phyloP scores from a whole-genome alignment of 2,888 invertebrate genomes.

The Tinea semifulvella region DNA sequence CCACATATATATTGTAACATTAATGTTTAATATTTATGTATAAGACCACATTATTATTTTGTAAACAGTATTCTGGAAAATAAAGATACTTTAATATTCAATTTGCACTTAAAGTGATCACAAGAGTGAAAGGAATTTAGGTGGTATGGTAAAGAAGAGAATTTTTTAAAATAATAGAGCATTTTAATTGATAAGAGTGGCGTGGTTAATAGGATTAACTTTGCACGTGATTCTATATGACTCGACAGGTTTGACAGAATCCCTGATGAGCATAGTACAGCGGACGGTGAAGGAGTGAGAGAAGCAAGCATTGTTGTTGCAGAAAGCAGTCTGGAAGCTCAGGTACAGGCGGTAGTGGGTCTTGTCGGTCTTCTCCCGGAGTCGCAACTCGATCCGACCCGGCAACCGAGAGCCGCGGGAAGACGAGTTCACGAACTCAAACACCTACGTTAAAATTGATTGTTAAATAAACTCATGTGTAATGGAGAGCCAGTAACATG shows the following conservation, averaged over 20 bases:
- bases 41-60: no score
- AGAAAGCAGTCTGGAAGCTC: conserved; percentile 51
- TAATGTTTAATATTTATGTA: no score
- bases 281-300: conserved; percentile 50
- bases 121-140: no score
- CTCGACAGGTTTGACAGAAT: conserved; percentile 54
- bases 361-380: conserved; percentile 47
- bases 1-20: no score
- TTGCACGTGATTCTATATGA: conserved; percentile 60
- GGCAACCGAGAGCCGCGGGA: conserved; percentile 46
- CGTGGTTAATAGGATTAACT: conserved; percentile 50
- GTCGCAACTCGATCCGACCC: conserved; percentile 54
- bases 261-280: conserved; percentile 50
- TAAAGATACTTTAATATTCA: no score
- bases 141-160: no score
- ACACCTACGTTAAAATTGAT: conserved; percentile 23
- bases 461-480: no score
- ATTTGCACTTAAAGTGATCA: no score
- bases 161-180: no score
- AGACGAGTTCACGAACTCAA: conserved; percentile 44
- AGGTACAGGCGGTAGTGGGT: conserved; percentile 55
- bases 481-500: no score
- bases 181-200: no score
- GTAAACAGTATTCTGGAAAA: no score
- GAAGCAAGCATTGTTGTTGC: conserved; percentile 46